A percentile compares a stretch with the other conserved stretches of the same genome.
These are phyloP conservation scores for Phyllotis vaccarum DNA, from an alignment of 2,797 vertebrate genomes.

Conservation along the genomic window DNA sequence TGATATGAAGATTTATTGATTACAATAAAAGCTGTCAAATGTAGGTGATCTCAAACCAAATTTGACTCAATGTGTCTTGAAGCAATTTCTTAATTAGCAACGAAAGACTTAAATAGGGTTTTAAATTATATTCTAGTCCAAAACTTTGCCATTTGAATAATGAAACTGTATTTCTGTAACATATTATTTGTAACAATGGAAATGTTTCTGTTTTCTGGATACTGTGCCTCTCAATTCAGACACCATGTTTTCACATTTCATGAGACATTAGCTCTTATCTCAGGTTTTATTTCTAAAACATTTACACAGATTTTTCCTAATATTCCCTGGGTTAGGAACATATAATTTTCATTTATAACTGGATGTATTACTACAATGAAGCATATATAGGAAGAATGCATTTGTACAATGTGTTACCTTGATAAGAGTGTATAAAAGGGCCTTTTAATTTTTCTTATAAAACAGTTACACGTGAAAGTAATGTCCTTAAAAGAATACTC, in stretches of 20 bases:
- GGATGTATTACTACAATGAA: slow-evolving; percentile 7
- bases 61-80: background rate
- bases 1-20: background rate
- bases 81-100: slow-evolving; percentile 44
- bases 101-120: slow-evolving; percentile 40
- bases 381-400: background rate
- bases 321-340: slow-evolving; percentile 46
- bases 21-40: slow-evolving; percentile 24
- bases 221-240: slow-evolving; percentile 48
- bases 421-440: background rate
- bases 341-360: slow-evolving; percentile 47
- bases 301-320: slow-evolving; percentile 49
- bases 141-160: slow-evolving; percentile 49
- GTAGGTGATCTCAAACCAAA: slow-evolving; percentile 7
- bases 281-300: slow-evolving; percentile 31
- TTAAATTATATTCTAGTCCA: slow-evolving; percentile 46
- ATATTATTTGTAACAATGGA: slow-evolving; percentile 31
- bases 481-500: background rate
- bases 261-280: slow-evolving; percentile 39
- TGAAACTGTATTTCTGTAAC: slow-evolving; percentile 38
- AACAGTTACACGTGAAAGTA: background rate
- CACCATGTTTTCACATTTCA: background rate
- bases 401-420: slow-evolving; percentile 16
- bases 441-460: slow-evolving; percentile 21
- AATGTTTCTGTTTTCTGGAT: background rate